Percentiles rank a stretch among this genome's conserved stretches.
Evolutionary conservation across 2,113 vertebrate genomes (phyloP).

Genomic region (Kryptolebias marmoratus): DNA sequence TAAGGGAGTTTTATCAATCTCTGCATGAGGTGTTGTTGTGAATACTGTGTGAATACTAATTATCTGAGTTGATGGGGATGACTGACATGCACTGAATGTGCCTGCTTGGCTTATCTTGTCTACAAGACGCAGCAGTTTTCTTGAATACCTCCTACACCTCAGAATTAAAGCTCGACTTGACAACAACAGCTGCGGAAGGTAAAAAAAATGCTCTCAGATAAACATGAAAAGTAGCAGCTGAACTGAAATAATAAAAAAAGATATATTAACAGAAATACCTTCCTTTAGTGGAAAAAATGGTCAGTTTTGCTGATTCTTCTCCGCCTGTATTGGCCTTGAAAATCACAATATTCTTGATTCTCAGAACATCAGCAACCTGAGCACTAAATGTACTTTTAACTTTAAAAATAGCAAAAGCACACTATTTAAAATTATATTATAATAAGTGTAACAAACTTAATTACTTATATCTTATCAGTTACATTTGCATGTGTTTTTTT

Average conservation of each 20-base stretch:
- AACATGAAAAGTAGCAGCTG: conserved; percentile 1
- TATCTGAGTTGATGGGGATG: conserved; percentile 27
- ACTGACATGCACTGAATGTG: conserved; percentile 19
- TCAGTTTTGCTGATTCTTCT: conserved; percentile 3
- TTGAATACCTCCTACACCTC: conserved; percentile 6
- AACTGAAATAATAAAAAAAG: conserved; percentile 3
- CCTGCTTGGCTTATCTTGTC: conserved; percentile 2
- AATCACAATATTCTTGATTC: not conserved
- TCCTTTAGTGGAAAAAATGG: not conserved
- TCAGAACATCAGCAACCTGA: not conserved
- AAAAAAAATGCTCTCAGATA: not conserved
- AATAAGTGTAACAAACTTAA: not conserved
- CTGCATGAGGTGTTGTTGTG: conserved; percentile 26
- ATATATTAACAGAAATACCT: not conserved
- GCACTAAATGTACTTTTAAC: not conserved
- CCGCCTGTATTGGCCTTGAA: not conserved
- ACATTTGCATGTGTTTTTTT: not conserved
- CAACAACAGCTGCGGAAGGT: not conserved
- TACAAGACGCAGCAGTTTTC: conserved; percentile 12
- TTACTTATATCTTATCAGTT: not conserved
- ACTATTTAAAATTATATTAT: not conserved
- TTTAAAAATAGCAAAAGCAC: not conserved
- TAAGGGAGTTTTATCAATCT: conserved; percentile 45
- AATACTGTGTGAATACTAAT: conserved; percentile 60
- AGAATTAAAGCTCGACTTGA: conserved; percentile 1